phyloP scores from a whole-genome alignment of 2,797 vertebrate genomes.

The Syndactyla subalaris region DNA sequence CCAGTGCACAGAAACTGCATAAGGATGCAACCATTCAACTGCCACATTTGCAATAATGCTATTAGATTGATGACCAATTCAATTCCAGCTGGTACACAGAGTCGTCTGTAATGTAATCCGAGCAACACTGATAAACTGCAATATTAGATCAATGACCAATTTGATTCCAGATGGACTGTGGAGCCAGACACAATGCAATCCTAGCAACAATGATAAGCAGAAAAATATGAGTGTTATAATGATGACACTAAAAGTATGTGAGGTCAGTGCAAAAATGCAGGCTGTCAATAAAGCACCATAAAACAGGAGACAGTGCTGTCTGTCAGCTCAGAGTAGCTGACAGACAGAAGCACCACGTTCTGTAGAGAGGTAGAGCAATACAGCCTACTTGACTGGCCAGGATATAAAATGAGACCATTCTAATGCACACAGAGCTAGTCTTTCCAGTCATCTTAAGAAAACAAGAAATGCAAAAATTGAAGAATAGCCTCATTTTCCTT shows the following conservation, averaged over 20 bases:
- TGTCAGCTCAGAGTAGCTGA: background rate
- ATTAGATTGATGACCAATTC: slow-evolving; percentile 43
- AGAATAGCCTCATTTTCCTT: background rate
- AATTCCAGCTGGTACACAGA: slow-evolving; percentile 18
- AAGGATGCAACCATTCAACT: background rate
- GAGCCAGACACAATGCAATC: slow-evolving; percentile 12
- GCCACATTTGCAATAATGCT: background rate
- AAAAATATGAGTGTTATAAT: slow-evolving; percentile 3
- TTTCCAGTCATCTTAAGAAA: background rate
- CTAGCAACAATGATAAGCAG: slow-evolving; percentile 29
- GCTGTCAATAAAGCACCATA: slow-evolving; percentile 1
- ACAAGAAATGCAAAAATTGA: background rate
- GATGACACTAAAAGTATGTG: background rate
- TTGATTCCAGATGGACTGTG: slow-evolving; percentile 48
- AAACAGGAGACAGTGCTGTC: background rate
- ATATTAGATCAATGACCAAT: slow-evolving; percentile 63
- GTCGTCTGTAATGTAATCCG: background rate
- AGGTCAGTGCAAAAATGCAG: slow-evolving; percentile 8
- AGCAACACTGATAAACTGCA: slow-evolving; percentile 32
- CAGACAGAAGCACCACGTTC: background rate
- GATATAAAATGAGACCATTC: background rate
- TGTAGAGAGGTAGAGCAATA: background rate
- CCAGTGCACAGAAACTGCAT: background rate
- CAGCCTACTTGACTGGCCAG: background rate
- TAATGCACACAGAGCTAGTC: background rate